Evolutionary conservation across 2,797 vertebrate genomes (phyloP).

Genomic region (Cygnus olor): DNA sequence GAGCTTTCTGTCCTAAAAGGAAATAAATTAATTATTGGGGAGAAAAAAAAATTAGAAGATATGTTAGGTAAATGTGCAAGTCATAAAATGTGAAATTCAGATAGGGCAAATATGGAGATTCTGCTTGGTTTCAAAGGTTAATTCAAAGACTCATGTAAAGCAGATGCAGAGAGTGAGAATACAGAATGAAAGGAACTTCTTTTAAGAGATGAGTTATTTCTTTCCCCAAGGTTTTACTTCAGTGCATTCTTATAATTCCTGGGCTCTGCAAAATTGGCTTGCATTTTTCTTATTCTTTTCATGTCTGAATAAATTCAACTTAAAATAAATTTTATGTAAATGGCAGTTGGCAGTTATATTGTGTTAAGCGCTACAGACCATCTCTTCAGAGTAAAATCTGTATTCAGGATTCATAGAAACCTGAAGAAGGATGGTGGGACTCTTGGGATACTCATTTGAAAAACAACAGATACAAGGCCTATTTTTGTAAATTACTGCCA

Average conservation of each 20-base stretch:
- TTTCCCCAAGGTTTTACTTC: conserved; percentile 33
- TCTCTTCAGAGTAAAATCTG: neutral
- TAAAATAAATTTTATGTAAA: conserved; percentile 39
- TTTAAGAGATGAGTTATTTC: neutral
- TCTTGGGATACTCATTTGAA: conserved; percentile 7
- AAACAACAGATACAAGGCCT: neutral
- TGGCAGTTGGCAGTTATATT: neutral
- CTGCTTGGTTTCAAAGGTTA: conserved; percentile 2
- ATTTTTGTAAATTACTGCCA: neutral
- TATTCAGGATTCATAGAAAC: neutral
- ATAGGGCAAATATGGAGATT: neutral
- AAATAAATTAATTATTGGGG: neutral
- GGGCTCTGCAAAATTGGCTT: conserved; percentile 29
- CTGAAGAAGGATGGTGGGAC: neutral
- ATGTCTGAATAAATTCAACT: conserved; percentile 43
- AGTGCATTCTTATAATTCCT: conserved; percentile 31
- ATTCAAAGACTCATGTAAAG: neutral
- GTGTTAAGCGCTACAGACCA: neutral
- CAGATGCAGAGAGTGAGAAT: neutral
- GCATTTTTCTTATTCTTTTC: conserved; percentile 26
- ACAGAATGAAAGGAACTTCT: neutral
- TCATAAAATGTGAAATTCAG: neutral
- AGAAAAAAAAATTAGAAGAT: neutral
- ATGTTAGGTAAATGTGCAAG: neutral
- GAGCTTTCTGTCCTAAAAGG: neutral